Conservation (phyloP, 1,140 invertebrate genomes). For the Heliconius melpomene region DNA sequence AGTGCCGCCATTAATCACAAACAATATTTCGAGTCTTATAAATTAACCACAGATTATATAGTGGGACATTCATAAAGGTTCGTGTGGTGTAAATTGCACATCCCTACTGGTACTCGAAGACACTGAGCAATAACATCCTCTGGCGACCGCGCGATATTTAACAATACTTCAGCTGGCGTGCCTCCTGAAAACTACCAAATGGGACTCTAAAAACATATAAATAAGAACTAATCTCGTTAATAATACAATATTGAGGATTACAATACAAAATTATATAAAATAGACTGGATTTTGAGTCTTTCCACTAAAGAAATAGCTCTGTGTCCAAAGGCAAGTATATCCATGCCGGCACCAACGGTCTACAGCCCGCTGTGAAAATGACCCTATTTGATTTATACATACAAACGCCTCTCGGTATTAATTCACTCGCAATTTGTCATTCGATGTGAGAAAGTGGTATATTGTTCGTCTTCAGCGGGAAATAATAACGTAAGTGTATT, state of each 20-base stretch:
- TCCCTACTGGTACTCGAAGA: conserved; percentile 67
- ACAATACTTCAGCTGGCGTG: conserved; percentile 44
- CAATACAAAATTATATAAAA: neutral
- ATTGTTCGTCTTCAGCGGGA: conserved; percentile 67
- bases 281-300: conserved; percentile 39
- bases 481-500: conserved; percentile 61
- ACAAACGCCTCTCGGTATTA: conserved; percentile 71
- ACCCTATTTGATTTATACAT: conserved; percentile 71
- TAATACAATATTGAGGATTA: neutral
- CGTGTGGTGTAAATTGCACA: conserved; percentile 55
- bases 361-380: conserved; percentile 62
- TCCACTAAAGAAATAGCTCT: conserved; percentile 35
- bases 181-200: neutral
- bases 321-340: neutral
- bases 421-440: conserved; percentile 77
- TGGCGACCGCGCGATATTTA: conserved; percentile 62
- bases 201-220: conserved; percentile 20
- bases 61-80: conserved; percentile 41
- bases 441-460: conserved; percentile 74
- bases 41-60: conserved; percentile 48
- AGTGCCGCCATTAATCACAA: conserved; percentile 33
- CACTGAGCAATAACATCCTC: conserved; percentile 78
- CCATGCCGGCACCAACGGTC: conserved; percentile 44
- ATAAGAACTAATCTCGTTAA: neutral
- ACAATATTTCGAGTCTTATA: conserved; percentile 45